Conservation (phyloP, 2,888 invertebrate genomes). For the Megastigmus dorsalis region DNA sequence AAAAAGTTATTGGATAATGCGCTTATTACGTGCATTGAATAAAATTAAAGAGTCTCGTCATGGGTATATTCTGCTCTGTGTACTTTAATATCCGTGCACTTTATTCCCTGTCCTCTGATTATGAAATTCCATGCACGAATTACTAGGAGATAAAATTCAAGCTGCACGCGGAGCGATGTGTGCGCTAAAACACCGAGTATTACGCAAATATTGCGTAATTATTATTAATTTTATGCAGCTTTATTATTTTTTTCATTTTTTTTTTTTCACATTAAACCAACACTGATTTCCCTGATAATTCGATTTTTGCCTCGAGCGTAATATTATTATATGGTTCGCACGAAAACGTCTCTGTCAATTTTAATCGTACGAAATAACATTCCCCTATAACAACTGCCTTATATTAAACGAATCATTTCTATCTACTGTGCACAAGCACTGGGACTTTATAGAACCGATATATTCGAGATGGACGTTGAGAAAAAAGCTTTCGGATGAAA, state of each 20-base stretch:
- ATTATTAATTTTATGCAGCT: background rate
- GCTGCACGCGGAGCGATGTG: background rate
- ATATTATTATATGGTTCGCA: too few species aligned
- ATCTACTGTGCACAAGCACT: too few species aligned
- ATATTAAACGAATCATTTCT: too few species aligned
- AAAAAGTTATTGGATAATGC: constrained; percentile 29
- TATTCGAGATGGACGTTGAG: too few species aligned
- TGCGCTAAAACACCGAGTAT: background rate
- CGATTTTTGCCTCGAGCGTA: too few species aligned
- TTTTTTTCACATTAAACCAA: too few species aligned
- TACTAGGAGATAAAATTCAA: constrained; percentile 34
- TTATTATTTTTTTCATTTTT: background rate
- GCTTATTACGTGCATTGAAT: constrained; percentile 5
- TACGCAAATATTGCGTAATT: constrained; percentile 31
- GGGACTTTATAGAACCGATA: too few species aligned
- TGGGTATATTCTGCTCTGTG: constrained; percentile 3
- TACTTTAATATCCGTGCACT: constrained; percentile 27
- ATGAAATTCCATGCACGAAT: constrained; percentile 43
- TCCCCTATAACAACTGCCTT: too few species aligned
- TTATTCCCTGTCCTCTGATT: constrained; percentile 36
- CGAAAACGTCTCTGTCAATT: too few species aligned
- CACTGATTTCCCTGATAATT: too few species aligned
- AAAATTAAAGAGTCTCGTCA: constrained; percentile 5
- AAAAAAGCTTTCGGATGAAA: too few species aligned
- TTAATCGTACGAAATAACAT: too few species aligned